Evolutionary conservation across 2,888 invertebrate genomes (phyloP), one percentile per base, ranked within the genome.

Genomic region (Euproctis similis): DNA sequence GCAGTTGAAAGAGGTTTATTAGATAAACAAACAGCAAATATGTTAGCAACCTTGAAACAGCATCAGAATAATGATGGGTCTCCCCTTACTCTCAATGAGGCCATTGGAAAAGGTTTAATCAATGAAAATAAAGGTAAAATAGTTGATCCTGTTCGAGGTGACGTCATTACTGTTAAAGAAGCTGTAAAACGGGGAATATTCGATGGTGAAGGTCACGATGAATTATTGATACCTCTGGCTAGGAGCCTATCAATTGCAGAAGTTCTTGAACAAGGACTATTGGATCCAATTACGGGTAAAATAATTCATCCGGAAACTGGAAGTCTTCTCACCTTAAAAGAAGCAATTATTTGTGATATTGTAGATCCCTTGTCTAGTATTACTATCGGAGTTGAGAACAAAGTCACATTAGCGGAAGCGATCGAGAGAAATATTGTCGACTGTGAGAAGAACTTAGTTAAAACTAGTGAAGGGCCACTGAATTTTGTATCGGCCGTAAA

Each of bases 281-380:
- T 96, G 44, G 93, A 94, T 63, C 88, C 89, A 3, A 71, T 76
- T 14, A 88, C 89, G 8, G 88, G 89, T 39, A 92, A 91, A 74
- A 90, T 95, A 34, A 88, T 96, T 44, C 96, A 96, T 69, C 95
- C 96, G 2, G 95, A 95, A 76, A 92, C 93, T 11, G 96, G 96
- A 2, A 88, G 86, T 45, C 88, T 90, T 38, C 81, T 96, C 28
- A 90, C 91, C 31, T 81, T 96, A 37, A 87, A 89, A 48, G 92
- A 96, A 86, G 94, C 96, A 12, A 92, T 97, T 27, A 88, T 92
- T 50, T 94, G 93, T 66, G 96, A 96, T 56, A 91, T 96, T 47
- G 88, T 96, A 26, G 94, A 97, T 82, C 91, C 94, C 0, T 74
- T 91, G 29, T 93, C 95, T 7, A 86, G 86, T 28, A 77, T 97